These are phyloP conservation scores for Alentia gelatinosa DNA, from an alignment of 2,888 invertebrate species.

Conservation along the genomic window DNA sequence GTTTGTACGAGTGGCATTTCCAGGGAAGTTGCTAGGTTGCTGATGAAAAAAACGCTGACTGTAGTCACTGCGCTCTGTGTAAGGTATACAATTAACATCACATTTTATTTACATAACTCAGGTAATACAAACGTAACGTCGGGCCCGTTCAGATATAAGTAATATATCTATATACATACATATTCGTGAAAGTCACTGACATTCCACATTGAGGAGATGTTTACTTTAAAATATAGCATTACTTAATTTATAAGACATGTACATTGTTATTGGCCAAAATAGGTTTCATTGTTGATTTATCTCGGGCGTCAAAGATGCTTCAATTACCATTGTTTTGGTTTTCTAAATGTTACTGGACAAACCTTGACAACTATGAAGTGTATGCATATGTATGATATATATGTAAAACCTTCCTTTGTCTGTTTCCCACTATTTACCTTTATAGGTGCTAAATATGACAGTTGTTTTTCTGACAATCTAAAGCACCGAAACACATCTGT, in stretches of 20 bases:
- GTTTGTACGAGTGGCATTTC: too few relatives aligned
- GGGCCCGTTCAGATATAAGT: background rate
- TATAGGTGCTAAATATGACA: background rate
- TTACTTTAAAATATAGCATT: background rate
- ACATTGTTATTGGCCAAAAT: background rate
- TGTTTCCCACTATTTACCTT: background rate
- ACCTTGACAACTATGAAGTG: background rate
- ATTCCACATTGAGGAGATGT: background rate
- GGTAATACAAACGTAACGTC: background rate
- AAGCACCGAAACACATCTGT: background rate
- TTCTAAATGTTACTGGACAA: background rate
- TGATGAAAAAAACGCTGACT: too few relatives aligned
- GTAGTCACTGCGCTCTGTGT: too few relatives aligned
- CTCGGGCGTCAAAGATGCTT: background rate
- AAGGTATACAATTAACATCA: background rate
- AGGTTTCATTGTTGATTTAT: background rate
- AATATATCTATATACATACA: background rate
- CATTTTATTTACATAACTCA: conserved; percentile 8
- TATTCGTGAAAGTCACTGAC: background rate
- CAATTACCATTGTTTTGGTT: background rate
- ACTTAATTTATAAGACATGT: background rate
- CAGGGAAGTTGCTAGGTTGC: too few relatives aligned
- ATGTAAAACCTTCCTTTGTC: background rate
- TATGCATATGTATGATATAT: background rate
- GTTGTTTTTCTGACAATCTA: background rate